phyloP scores from a whole-genome alignment of 2,113 vertebrate genomes.

The Nannobrachium achirus region DNA sequence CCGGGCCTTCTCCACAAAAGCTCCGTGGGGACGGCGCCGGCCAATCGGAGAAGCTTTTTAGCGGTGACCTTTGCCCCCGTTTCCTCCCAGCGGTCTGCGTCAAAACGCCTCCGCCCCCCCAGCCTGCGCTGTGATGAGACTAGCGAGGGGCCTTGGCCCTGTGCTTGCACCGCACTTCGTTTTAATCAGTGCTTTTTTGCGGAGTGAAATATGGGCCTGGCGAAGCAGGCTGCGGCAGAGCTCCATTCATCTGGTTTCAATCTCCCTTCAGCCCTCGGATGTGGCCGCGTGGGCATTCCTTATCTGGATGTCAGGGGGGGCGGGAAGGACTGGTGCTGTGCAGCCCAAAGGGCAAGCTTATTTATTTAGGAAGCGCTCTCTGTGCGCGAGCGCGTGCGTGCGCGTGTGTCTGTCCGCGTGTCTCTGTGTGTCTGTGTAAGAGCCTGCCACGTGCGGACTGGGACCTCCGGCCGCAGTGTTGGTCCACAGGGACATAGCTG shows the following conservation, averaged over 20 bases:
- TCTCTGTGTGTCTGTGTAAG: conserved; percentile 7
- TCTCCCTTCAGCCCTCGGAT: conserved; percentile 75
- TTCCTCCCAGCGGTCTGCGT: conserved; percentile 40
- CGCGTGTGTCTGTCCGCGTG: conserved; percentile 16
- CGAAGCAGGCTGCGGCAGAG: conserved; percentile 54
- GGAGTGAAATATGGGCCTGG: conserved; percentile 77
- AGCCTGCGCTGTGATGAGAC: background rate
- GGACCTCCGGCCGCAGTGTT: conserved; percentile 14
- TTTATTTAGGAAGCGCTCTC: conserved; percentile 58
- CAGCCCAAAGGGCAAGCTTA: conserved; percentile 57
- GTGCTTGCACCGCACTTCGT: conserved; percentile 57
- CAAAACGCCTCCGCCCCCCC: background rate
- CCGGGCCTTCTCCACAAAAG: conserved; percentile 15
- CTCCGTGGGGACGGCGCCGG: conserved; percentile 20
- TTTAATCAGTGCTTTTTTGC: conserved; percentile 78
- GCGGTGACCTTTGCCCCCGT: conserved; percentile 48
- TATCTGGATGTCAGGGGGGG: conserved; percentile 53
- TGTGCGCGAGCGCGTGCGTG: conserved; percentile 15
- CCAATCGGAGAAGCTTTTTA: conserved; percentile 32
- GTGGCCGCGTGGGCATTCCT: conserved; percentile 75
- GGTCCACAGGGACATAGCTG: conserved; percentile 15
- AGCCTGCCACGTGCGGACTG: conserved; percentile 8
- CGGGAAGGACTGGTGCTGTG: conserved; percentile 37
- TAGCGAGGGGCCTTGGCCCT: conserved; percentile 53
- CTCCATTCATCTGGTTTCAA: conserved; percentile 84